Conservation (phyloP, 2,888 invertebrate genomes). For the Caenorhabditis sulstoni region DNA sequence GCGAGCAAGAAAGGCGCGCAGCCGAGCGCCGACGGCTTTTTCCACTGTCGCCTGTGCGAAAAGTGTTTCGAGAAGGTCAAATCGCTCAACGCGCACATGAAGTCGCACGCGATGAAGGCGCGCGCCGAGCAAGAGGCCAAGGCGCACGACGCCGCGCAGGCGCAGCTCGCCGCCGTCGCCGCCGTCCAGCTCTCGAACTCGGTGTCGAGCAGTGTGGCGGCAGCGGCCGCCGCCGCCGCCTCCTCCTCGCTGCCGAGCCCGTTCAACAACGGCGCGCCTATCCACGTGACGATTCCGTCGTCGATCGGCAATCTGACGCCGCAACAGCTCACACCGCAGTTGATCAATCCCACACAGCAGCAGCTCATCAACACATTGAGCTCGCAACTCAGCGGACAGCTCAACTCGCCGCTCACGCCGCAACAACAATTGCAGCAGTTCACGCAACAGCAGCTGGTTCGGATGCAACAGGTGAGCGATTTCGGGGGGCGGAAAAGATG, state of each 20-base stretch:
- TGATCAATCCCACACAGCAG: slow-evolving; percentile 42
- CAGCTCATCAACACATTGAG: slow-evolving; percentile 51
- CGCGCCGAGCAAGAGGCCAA: slow-evolving; percentile 79
- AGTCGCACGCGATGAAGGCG: slow-evolving; percentile 88
- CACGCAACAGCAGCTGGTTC: slow-evolving; percentile 53
- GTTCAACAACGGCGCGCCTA: slow-evolving; percentile 39
- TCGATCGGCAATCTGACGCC: slow-evolving; percentile 51
- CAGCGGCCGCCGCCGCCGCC: slow-evolving; percentile 4
- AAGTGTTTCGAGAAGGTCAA: slow-evolving; percentile 80
- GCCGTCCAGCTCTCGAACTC: slow-evolving; percentile 52
- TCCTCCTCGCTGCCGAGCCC: slow-evolving; percentile 41
- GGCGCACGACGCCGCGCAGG: slow-evolving; percentile 59
- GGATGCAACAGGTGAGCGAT: slow-evolving; percentile 54
- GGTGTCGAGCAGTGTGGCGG: slow-evolving; percentile 16
- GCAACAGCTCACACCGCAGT: slow-evolving; percentile 59
- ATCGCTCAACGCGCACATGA: slow-evolving; percentile 99
- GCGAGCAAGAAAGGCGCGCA: slow-evolving; percentile 79
- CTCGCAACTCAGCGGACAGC: slow-evolving; percentile 36
- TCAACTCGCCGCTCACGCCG: slow-evolving; percentile 54
- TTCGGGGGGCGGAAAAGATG: too few species aligned
- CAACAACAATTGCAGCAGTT: slow-evolving; percentile 60
- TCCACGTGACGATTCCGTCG: slow-evolving; percentile 54
- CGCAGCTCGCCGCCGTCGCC: slow-evolving; percentile 52
- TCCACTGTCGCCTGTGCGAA: slow-evolving; percentile 79
- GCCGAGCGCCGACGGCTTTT: slow-evolving; percentile 80